Evolutionary conservation across 2,888 invertebrate species (phyloP).

Genomic region (Antheraea assamensis): DNA sequence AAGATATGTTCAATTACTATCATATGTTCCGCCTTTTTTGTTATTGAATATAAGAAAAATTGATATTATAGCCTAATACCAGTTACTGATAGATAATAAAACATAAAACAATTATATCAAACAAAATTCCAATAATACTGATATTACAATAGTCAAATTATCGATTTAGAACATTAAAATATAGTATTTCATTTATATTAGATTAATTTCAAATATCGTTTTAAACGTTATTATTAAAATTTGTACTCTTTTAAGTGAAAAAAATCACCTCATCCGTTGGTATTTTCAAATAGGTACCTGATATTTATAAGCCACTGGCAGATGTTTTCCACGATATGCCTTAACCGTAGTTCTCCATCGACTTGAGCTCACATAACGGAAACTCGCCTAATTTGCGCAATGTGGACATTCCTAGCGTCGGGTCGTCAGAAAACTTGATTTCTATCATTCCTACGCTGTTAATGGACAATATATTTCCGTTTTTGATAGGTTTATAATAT

Average conservation of each 20-base stretch:
- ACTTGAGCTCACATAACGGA: constrained; percentile 15
- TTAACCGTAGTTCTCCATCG: constrained; percentile 12
- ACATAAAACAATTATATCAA: not conserved
- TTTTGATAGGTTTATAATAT: not conserved
- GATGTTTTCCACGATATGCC: constrained; percentile 3
- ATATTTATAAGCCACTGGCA: constrained; percentile 3
- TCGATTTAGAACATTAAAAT: not conserved
- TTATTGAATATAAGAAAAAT: not conserved
- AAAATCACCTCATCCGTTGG: not conserved
- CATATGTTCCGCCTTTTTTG: not conserved
- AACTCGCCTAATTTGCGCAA: constrained; percentile 17
- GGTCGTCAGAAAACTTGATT: constrained; percentile 18
- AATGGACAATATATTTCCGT: constrained; percentile 8
- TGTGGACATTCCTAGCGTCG: constrained; percentile 8
- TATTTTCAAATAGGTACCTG: not conserved
- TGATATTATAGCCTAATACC: not conserved
- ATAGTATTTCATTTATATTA: not conserved
- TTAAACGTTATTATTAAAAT: not conserved
- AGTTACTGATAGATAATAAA: not conserved
- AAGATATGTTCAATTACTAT: not conserved
- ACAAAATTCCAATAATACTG: not conserved
- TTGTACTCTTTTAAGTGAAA: no score
- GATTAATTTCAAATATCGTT: not conserved
- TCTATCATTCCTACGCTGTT: constrained; percentile 9
- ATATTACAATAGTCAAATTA: not conserved